Conservation (phyloP, 1,140 invertebrate species). For the Radopholus similis region DNA sequence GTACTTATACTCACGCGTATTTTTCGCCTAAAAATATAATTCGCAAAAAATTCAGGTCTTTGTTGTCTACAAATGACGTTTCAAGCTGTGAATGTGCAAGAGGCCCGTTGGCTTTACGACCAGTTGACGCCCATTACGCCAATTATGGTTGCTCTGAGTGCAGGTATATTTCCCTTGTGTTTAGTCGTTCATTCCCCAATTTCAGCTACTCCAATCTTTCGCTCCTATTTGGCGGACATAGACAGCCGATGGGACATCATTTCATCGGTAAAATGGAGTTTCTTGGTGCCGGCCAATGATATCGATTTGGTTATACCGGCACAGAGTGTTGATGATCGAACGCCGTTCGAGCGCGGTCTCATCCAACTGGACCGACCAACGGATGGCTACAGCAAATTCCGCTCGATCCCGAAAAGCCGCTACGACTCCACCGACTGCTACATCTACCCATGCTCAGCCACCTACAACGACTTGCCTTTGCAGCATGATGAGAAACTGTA, state of each 20-base stretch:
- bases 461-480: slow-evolving; percentile 85
- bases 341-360: slow-evolving; percentile 83
- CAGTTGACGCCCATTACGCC: slow-evolving; percentile 93
- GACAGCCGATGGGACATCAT: slow-evolving; percentile 76
- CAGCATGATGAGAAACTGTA: slow-evolving; percentile 80
- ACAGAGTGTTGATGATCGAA: slow-evolving; percentile 83
- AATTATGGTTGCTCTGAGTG: slow-evolving; percentile 91
- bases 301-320: slow-evolving; percentile 20
- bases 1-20: slow-evolving; percentile 65
- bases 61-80: slow-evolving; percentile 82
- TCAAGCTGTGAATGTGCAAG: slow-evolving; percentile 90
- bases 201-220: slow-evolving; percentile 80
- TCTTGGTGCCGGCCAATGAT: slow-evolving; percentile 2
- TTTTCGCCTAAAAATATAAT: background rate
- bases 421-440: slow-evolving; percentile 98
- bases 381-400: slow-evolving; percentile 67
- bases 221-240: slow-evolving; percentile 85
- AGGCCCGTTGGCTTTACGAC: slow-evolving; percentile 92
- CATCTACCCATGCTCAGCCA: slow-evolving; percentile 77
- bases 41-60: slow-evolving; percentile 28
- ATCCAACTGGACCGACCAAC: slow-evolving; percentile 63
- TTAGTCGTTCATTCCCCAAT: background rate
- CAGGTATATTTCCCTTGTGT: slow-evolving; percentile 60
- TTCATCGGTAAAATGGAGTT: slow-evolving; percentile 23
- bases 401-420: slow-evolving; percentile 85